phyloP scores from a whole-genome alignment of 2,797 vertebrate species.

The Scolopax rusticola region DNA sequence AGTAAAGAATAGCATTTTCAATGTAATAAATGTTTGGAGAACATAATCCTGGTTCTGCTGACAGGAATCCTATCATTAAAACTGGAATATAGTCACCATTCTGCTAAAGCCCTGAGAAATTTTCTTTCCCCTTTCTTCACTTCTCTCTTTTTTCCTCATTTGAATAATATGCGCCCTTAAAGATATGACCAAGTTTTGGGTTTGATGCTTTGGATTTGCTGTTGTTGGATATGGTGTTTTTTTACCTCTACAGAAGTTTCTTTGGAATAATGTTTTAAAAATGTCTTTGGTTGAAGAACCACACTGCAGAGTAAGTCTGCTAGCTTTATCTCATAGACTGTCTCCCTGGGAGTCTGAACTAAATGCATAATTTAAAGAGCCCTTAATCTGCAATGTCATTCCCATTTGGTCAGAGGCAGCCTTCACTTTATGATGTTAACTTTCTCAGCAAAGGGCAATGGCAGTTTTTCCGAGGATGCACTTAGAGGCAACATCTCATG shows the following conservation, averaged over 20 bases:
- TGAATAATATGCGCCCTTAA: neutral
- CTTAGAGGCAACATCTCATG: slow-evolving; percentile 70
- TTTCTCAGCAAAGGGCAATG: slow-evolving; percentile 81
- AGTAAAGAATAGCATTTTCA: slow-evolving; percentile 2
- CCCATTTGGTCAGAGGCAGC: slow-evolving; percentile 81
- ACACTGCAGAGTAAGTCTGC: slow-evolving; percentile 31
- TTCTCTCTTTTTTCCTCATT: neutral
- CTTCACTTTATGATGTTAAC: slow-evolving; percentile 83
- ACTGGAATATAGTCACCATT: neutral
- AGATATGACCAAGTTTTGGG: neutral
- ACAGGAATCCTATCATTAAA: neutral
- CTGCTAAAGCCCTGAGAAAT: neutral
- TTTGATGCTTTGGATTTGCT: neutral
- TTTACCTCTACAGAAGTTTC: slow-evolving; percentile 30
- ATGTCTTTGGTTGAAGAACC: neutral
- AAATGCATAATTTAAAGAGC: slow-evolving; percentile 82
- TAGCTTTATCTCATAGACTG: slow-evolving; percentile 37
- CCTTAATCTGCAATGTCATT: slow-evolving; percentile 83
- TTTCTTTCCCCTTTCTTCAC: neutral
- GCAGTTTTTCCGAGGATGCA: slow-evolving; percentile 69
- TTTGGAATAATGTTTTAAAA: slow-evolving; percentile 20
- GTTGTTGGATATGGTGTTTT: neutral
- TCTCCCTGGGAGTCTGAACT: slow-evolving; percentile 78
- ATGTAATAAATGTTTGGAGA: neutral
- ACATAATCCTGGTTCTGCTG: neutral